These are phyloP conservation scores for Ormyrus nitidulus DNA, from an alignment of 2,888 invertebrate species.

Conservation along the genomic window DNA sequence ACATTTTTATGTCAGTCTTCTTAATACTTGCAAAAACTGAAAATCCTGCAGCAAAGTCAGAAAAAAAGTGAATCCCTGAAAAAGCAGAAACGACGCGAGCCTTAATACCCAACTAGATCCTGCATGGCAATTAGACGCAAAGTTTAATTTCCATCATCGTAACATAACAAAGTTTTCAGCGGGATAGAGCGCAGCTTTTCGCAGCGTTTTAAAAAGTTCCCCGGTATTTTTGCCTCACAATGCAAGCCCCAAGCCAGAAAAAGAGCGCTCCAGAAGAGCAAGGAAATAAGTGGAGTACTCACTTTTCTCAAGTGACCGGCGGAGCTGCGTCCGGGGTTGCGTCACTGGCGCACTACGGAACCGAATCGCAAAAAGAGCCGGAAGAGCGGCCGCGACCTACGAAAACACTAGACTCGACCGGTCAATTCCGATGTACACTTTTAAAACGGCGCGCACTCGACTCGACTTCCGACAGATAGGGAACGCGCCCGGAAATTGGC, in stretches of 20 bases:
- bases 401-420: background rate
- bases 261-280: background rate
- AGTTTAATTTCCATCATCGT: too few relatives aligned
- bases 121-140: too few relatives aligned
- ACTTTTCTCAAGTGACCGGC: conserved; percentile 65
- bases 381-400: background rate
- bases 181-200: too few relatives aligned
- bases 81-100: too few relatives aligned
- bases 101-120: too few relatives aligned
- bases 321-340: conserved; percentile 62
- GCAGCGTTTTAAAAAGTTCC: too few relatives aligned
- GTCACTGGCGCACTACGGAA: conserved; percentile 58
- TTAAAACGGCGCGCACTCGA: background rate
- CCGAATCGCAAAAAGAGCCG: background rate
- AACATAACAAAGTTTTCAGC: too few relatives aligned
- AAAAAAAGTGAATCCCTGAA: too few relatives aligned
- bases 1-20: too few relatives aligned
- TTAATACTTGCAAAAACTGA: too few relatives aligned
- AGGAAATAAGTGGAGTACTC: conserved; percentile 57
- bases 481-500: background rate
- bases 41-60: too few relatives aligned
- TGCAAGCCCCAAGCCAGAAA: conserved; percentile 5
- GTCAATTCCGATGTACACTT: conserved; percentile 17
- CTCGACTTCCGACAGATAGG: background rate
- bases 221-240: conserved; percentile 13